These are phyloP conservation scores for Trididemnum clinides DNA, from an alignment of 23 tunicate genomes.

Conservation along the genomic window DNA sequence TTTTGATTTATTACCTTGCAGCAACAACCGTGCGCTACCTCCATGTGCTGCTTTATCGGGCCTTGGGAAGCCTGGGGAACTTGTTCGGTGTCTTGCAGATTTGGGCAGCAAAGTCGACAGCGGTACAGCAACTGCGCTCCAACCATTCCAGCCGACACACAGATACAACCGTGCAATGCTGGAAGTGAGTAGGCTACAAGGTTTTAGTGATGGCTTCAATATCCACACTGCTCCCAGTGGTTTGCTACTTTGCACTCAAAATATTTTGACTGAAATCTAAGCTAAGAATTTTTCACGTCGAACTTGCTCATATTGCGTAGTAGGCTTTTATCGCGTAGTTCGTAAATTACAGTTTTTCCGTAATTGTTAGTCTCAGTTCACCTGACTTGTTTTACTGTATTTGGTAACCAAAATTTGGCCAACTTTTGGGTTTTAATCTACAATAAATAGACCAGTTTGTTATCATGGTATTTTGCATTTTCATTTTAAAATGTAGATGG, in stretches of 20 bases:
- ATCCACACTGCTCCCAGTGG: background rate
- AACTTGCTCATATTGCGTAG: too few species aligned
- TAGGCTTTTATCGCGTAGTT: too few species aligned
- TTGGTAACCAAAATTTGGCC: too few species aligned
- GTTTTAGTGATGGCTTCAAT: background rate
- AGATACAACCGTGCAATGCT: conserved; percentile 59
- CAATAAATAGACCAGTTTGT: background rate
- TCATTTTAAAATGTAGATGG: conserved; percentile 65
- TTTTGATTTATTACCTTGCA: background rate
- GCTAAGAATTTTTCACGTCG: too few species aligned
- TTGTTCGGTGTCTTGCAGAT: conserved; percentile 55
- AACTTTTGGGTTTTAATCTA: background rate
- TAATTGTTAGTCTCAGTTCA: too few species aligned
- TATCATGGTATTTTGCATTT: too few species aligned
- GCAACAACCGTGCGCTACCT: conserved; percentile 52
- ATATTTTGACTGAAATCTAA: background rate
- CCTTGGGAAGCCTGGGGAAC: conserved; percentile 64
- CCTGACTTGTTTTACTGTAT: too few species aligned
- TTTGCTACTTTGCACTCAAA: too few species aligned
- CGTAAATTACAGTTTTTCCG: too few species aligned
- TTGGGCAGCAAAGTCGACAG: conserved; percentile 56
- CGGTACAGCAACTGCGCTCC: conserved; percentile 60
- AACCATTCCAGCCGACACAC: conserved; percentile 40
- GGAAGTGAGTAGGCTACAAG: conserved; percentile 72
- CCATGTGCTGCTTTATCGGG: conserved; percentile 50